These are phyloP conservation scores for Pimephales promelas DNA, from an alignment of 2,113 vertebrate genomes.

Conservation along the genomic window DNA sequence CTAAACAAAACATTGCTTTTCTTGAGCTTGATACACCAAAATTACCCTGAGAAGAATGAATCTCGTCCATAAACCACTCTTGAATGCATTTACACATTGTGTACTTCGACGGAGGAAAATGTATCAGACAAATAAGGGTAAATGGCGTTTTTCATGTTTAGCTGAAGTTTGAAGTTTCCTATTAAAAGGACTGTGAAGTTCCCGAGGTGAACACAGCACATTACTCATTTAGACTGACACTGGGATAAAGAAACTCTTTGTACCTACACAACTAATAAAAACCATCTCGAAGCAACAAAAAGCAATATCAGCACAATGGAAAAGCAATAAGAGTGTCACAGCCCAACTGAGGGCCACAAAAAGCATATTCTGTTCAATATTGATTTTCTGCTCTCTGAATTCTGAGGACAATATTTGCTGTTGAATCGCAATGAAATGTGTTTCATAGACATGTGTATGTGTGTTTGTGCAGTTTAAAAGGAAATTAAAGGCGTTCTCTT, in stretches of 20 bases:
- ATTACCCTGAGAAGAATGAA: not conserved
- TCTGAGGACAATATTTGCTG: constrained; percentile 21
- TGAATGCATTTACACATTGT: not conserved
- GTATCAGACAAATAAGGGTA: not conserved
- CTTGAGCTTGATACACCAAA: not conserved
- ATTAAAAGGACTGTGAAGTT: not conserved
- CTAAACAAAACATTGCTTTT: not conserved
- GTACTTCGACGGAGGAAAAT: not conserved
- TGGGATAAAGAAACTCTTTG: constrained; percentile 42
- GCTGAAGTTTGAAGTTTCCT: not conserved
- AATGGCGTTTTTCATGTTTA: constrained; percentile 5
- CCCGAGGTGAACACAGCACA: constrained; percentile 8
- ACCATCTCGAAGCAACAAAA: constrained; percentile 55
- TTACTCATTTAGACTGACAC: constrained; percentile 46
- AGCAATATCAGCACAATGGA: constrained; percentile 64
- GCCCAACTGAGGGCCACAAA: constrained; percentile 37
- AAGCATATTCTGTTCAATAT: constrained; percentile 34
- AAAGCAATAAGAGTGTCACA: constrained; percentile 53
- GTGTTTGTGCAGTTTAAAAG: not conserved
- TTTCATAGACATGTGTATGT: not conserved
- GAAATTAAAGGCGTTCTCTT: constrained; percentile 5
- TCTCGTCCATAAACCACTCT: not conserved
- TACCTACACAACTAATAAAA: constrained; percentile 56
- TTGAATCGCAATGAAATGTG: constrained; percentile 46
- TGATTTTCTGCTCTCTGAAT: constrained; percentile 39